These are phyloP conservation scores for Bothrops jararaca DNA, from an alignment of 2,113 vertebrate species.

Conservation along the genomic window DNA sequence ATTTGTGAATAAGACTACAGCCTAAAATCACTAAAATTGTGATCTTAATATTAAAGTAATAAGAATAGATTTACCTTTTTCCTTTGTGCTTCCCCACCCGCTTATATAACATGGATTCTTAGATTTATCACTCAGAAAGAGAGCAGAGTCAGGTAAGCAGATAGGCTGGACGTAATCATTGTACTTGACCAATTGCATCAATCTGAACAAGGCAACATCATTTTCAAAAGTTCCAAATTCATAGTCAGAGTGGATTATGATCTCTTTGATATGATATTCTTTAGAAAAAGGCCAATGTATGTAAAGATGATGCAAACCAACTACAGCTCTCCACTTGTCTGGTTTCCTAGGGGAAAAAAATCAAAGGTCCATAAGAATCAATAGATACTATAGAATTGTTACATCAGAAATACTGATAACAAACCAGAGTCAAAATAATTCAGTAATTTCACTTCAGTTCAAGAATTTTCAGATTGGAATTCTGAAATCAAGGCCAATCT, in stretches of 20 bases:
- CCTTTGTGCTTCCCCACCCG: constrained; percentile 63
- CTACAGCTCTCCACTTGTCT: constrained; percentile 56
- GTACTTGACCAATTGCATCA: constrained; percentile 37
- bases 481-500: background rate
- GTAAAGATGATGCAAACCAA: constrained; percentile 48
- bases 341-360: constrained; percentile 50
- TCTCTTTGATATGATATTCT: constrained; percentile 31
- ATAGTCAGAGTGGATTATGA: constrained; percentile 53
- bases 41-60: background rate
- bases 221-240: constrained; percentile 36
- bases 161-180: constrained; percentile 58
- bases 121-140: background rate
- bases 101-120: background rate
- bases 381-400: background rate
- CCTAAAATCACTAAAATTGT: background rate
- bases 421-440: background rate
- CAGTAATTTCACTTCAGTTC: background rate
- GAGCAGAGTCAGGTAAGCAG: background rate
- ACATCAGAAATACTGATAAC: background rate
- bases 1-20: background rate
- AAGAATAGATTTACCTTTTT: constrained; percentile 55
- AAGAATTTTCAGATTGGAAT: background rate
- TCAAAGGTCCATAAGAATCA: background rate
- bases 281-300: background rate
- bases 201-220: constrained; percentile 60